A percentile compares a stretch with the other conserved stretches of the same genome.
Evolutionary conservation across 1,140 invertebrate species (phyloP).

Genomic region (Branchinecta lynchi): DNA sequence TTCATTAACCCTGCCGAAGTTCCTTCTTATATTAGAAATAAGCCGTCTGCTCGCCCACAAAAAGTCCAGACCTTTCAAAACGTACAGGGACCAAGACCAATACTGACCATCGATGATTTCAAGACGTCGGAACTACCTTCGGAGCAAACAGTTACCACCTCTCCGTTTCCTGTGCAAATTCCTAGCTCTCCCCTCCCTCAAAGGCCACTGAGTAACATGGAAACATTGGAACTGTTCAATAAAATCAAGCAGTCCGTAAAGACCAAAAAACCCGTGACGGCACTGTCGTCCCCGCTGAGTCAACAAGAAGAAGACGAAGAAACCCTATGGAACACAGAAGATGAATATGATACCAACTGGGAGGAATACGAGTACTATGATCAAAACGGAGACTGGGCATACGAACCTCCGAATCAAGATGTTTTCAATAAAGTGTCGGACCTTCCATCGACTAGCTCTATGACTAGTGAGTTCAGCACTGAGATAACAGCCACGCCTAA

Average conservation of each 20-base stretch:
- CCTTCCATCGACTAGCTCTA: neutral
- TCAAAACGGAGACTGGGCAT: too few species aligned
- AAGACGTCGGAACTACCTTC: neutral
- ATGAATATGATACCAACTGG: neutral
- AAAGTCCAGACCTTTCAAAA: neutral
- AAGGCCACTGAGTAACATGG: neutral
- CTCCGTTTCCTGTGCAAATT: neutral
- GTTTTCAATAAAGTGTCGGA: neutral
- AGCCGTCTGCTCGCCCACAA: neutral
- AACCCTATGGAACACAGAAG: neutral
- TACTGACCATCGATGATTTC: neutral
- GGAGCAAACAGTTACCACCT: neutral
- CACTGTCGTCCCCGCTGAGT: neutral
- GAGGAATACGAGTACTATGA: neutral
- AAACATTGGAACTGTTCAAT: neutral
- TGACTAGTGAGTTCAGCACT: neutral
- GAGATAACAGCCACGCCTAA: neutral
- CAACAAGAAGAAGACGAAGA: too few species aligned
- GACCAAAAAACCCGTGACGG: neutral
- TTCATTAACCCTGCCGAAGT: neutral
- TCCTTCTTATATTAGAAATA: neutral
- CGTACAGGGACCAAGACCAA: neutral
- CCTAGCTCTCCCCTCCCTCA: neutral
- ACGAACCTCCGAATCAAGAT: neutral
- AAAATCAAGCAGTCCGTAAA: neutral